These are phyloP conservation scores for Arenaria interpres DNA, from an alignment of 2,113 vertebrate species.

Conservation along the genomic window DNA sequence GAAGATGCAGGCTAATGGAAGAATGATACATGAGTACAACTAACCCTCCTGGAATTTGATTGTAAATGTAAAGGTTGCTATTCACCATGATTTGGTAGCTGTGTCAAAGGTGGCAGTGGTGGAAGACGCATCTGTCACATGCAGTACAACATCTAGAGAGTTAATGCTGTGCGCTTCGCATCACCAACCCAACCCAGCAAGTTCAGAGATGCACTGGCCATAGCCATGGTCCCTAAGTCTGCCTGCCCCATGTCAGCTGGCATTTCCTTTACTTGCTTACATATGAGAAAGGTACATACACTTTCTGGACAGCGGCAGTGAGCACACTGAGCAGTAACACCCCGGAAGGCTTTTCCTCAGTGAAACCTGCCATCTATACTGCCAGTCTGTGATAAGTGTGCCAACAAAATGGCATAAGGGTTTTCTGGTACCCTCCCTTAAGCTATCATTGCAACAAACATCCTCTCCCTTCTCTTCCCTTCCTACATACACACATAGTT, in stretches of 20 bases:
- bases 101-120: neutral
- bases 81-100: neutral
- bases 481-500: neutral
- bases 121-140: neutral
- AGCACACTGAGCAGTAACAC: neutral
- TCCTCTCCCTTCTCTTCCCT: slow-evolving; percentile 1
- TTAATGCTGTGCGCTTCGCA: rapidly evolving
- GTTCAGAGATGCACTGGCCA: neutral
- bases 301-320: slow-evolving; percentile 43
- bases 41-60: slow-evolving; percentile 33
- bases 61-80: slow-evolving; percentile 28
- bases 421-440: slow-evolving; percentile 59
- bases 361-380: slow-evolving; percentile 5
- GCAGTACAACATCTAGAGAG: neutral
- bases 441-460: slow-evolving; percentile 42
- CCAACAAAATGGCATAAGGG: slow-evolving; percentile 33
- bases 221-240: neutral
- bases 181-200: neutral
- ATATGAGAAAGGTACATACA: neutral
- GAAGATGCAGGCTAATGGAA: slow-evolving; percentile 63
- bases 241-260: neutral
- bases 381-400: slow-evolving; percentile 33
- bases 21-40: slow-evolving; percentile 30
- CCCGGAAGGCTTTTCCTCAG: neutral
- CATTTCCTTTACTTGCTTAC: neutral